These are phyloP conservation scores for Diabrotica balteata DNA, from an alignment of 2,888 invertebrate species.

Conservation along the genomic window DNA sequence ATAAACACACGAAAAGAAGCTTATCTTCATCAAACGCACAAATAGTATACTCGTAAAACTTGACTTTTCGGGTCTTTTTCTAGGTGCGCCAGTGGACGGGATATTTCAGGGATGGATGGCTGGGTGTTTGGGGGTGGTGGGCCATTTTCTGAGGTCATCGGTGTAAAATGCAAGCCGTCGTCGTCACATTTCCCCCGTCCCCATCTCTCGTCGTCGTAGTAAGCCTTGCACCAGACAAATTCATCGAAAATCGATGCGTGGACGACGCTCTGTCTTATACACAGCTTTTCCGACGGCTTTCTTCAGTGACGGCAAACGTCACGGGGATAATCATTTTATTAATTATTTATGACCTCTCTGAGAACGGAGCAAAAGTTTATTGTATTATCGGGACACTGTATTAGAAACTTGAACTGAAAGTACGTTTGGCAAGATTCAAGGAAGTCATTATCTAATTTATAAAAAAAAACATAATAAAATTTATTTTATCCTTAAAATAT, in stretches of 20 bases:
- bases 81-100: conserved; percentile 9
- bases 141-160: conserved; percentile 36
- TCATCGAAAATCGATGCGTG: conserved; percentile 43
- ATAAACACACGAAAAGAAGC: too few species aligned
- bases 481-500: too few species aligned
- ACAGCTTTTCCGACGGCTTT: conserved; percentile 23
- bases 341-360: neutral
- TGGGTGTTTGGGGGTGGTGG: conserved; percentile 18
- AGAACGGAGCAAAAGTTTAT: too few species aligned
- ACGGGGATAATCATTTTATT: conserved; percentile 3
- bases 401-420: too few species aligned
- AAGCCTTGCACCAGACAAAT: conserved; percentile 39
- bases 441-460: too few species aligned
- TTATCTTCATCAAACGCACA: too few species aligned
- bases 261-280: conserved; percentile 37
- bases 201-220: conserved; percentile 25
- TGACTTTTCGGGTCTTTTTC: neutral
- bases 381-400: too few species aligned
- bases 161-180: conserved; percentile 39
- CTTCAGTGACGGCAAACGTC: conserved; percentile 16
- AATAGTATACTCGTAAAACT: too few species aligned
- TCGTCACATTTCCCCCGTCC: conserved; percentile 32
- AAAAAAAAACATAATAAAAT: too few species aligned
- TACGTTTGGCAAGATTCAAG: too few species aligned
- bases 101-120: conserved; percentile 9